phyloP scores from a whole-genome alignment of 2,888 invertebrate species.

The Phytoseiulus persimilis region DNA sequence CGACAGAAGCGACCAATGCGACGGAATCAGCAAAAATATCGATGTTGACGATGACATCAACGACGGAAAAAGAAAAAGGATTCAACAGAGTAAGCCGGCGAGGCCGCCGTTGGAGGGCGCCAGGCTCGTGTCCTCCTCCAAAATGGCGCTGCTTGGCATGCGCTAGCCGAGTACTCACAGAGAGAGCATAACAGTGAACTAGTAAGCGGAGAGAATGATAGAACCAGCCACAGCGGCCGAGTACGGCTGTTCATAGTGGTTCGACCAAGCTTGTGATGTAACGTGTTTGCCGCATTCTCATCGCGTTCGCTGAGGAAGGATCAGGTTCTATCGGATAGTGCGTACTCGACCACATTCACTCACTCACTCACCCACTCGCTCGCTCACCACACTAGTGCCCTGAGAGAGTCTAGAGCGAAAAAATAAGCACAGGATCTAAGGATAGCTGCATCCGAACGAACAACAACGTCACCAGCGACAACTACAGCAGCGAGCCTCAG shows the following conservation, averaged over 20 bases:
- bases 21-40: neutral
- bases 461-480: neutral
- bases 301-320: neutral
- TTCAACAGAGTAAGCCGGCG: neutral
- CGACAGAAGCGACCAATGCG: no score
- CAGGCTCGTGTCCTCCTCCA: constrained; percentile 34
- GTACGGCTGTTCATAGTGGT: neutral
- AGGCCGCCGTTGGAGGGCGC: constrained; percentile 13
- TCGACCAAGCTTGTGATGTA: neutral
- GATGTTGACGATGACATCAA: neutral
- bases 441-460: neutral
- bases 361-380: neutral
- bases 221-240: neutral
- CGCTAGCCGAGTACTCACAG: constrained; percentile 28
- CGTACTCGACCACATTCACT: neutral
- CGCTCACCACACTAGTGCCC: neutral
- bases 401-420: neutral
- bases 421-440: neutral
- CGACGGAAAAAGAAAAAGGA: neutral
- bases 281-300: neutral
- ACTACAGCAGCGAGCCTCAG: neutral
- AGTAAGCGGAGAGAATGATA: constrained; percentile 5
- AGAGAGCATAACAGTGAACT: neutral
- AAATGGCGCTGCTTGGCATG: constrained; percentile 37
- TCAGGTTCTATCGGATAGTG: neutral